A percentile compares a stretch with the other conserved stretches of the same genome.
Conservation (phyloP, 2,888 invertebrate genomes). For the Dioctria linearis region DNA sequence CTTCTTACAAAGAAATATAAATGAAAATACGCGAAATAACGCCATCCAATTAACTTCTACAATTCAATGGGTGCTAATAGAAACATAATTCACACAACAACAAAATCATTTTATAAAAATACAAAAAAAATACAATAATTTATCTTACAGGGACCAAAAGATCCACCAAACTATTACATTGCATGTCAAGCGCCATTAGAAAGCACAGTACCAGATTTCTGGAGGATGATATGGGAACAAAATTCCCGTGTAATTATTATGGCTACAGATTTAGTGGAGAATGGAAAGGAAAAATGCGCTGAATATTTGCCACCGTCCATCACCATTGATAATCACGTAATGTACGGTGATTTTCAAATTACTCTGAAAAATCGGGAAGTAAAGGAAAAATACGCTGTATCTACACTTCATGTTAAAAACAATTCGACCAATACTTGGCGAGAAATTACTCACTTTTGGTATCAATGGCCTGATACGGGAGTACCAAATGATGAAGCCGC, state of each 20-base stretch:
- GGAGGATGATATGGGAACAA: slow-evolving; percentile 98
- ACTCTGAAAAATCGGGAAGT: slow-evolving; percentile 91
- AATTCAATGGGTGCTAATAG: too few species aligned
- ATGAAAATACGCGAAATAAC: too few species aligned
- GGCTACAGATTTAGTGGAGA: slow-evolving; percentile 91
- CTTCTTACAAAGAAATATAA: too few species aligned
- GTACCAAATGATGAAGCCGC: slow-evolving; percentile 88
- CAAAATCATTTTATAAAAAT: too few species aligned
- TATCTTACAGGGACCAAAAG: slow-evolving; percentile 83
- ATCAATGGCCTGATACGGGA: slow-evolving; percentile 90
- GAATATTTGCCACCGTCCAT: slow-evolving; percentile 94
- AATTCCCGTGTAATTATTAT: slow-evolving; percentile 90
- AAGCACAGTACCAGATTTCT: slow-evolving; percentile 89
- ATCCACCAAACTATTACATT: slow-evolving; percentile 88
- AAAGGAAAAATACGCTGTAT: slow-evolving; percentile 91
- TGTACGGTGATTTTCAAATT: slow-evolving; percentile 90
- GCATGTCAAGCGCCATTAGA: slow-evolving; percentile 92
- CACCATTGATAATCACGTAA: slow-evolving; percentile 88
- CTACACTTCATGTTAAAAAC: slow-evolving; percentile 87
- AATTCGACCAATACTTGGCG: slow-evolving; percentile 86
- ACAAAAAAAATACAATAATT: background rate
- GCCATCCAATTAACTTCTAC: too few species aligned
- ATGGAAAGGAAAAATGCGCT: slow-evolving; percentile 90
- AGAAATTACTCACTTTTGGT: slow-evolving; percentile 94
- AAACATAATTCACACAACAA: too few species aligned